Percentiles rank a stretch among this genome's conserved stretches.
These are phyloP conservation scores for Seladonia tumulorum DNA, from an alignment of 2,888 invertebrate genomes.

Conservation along the genomic window DNA sequence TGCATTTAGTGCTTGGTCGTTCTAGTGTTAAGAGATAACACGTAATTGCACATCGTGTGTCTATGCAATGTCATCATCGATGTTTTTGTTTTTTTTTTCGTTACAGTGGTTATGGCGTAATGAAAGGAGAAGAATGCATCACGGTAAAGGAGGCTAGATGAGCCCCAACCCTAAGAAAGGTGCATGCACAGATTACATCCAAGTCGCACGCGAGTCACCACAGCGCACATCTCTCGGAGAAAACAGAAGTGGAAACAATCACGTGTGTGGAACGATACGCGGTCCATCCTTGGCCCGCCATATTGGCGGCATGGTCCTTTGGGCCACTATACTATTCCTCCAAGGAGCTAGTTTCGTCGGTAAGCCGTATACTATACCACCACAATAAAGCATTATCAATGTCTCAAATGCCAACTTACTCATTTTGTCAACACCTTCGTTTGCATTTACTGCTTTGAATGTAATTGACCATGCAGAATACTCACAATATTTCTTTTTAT, in stretches of 20 bases:
- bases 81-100: neutral
- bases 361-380: constrained; percentile 60
- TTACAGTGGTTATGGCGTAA: constrained; percentile 51
- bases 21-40: too few species aligned
- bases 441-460: too few species aligned
- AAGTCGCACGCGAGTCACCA: constrained; percentile 7
- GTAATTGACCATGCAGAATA: too few species aligned
- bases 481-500: too few species aligned
- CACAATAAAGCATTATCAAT: too few species aligned
- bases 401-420: too few species aligned
- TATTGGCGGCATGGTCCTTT: constrained; percentile 87
- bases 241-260: constrained; percentile 64
- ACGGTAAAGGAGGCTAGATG: constrained; percentile 57
- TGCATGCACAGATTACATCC: constrained; percentile 61
- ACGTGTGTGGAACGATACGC: constrained; percentile 79
- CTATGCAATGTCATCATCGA: neutral
- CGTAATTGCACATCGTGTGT: neutral
- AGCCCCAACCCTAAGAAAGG: constrained; percentile 56
- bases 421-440: too few species aligned
- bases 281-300: constrained; percentile 84
- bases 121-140: constrained; percentile 57
- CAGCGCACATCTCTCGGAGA: constrained; percentile 45
- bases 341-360: constrained; percentile 87
- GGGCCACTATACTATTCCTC: constrained; percentile 86
- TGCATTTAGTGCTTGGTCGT: too few species aligned